Evolutionary conservation across 2,888 invertebrate species (phyloP).

Genomic region (Ormyrus thymus): DNA sequence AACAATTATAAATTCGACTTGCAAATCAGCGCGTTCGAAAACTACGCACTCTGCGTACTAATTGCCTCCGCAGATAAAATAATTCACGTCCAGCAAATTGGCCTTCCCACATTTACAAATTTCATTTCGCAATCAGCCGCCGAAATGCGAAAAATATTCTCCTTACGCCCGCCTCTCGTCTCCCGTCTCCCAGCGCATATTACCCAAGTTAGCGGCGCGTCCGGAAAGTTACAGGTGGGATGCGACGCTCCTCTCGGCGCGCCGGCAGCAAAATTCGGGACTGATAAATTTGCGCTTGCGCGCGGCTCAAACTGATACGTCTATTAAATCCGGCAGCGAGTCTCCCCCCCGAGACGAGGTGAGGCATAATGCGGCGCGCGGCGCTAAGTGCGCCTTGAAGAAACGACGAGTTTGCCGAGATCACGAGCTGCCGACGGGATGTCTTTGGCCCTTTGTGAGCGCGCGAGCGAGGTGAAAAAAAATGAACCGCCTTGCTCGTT

Average conservation of each 20-base stretch:
- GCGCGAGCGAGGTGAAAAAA: neutral
- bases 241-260: no score
- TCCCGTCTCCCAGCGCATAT: constrained; percentile 17
- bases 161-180: no score
- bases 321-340: constrained; percentile 16
- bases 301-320: constrained; percentile 21
- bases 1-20: no score
- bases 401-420: constrained; percentile 33
- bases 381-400: constrained; percentile 27
- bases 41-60: no score
- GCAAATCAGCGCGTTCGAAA: no score
- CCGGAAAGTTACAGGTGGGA: constrained; percentile 12
- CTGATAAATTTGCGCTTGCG: constrained; percentile 17
- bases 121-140: no score
- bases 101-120: no score
- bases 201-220: constrained; percentile 38
- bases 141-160: no score
- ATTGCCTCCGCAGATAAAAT: no score
- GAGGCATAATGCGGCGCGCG: constrained; percentile 8
- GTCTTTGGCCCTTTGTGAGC: neutral
- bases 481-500: neutral
- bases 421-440: no score
- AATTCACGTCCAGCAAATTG: no score
- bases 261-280: constrained; percentile 4
- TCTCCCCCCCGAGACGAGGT: neutral